A percentile compares a stretch with the other conserved stretches of the same genome.
phyloP scores from a whole-genome alignment of 2,888 invertebrate genomes.

The Tachina grossa region DNA sequence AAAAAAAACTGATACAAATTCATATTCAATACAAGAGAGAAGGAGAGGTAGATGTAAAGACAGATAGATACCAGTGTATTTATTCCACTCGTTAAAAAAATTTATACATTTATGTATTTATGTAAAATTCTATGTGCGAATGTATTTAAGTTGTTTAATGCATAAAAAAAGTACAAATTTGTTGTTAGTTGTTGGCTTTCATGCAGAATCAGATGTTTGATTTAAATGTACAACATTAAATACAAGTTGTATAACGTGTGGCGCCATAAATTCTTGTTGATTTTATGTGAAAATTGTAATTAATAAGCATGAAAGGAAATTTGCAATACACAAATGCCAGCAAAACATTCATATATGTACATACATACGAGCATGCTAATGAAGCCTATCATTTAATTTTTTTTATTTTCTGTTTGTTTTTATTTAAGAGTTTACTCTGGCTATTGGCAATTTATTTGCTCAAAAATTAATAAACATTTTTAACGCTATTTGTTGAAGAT shows the following conservation, averaged over 20 bases:
- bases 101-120: slow-evolving; percentile 31
- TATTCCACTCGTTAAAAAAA: slow-evolving; percentile 14
- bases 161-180: slow-evolving; percentile 23
- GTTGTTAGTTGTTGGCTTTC: slow-evolving; percentile 38
- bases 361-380: not conserved
- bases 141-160: slow-evolving; percentile 33
- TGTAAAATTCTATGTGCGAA: slow-evolving; percentile 39
- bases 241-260: slow-evolving; percentile 70
- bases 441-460: not conserved
- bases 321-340: slow-evolving; percentile 41
- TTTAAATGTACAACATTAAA: slow-evolving; percentile 69
- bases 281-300: slow-evolving; percentile 64
- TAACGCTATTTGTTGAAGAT: too few relatives aligned
- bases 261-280: slow-evolving; percentile 71
- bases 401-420: not conserved
- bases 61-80: slow-evolving; percentile 12
- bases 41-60: not conserved
- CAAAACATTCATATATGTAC: slow-evolving; percentile 3
- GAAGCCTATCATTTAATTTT: slow-evolving; percentile 8
- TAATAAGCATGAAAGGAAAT: slow-evolving; percentile 69
- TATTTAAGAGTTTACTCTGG: not conserved
- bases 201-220: slow-evolving; percentile 71
- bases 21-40: slow-evolving; percentile 21
- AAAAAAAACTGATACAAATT: slow-evolving; percentile 35
- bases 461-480: not conserved